phyloP scores from a whole-genome alignment of 2,888 invertebrate species.

The Piscicola geometra region DNA sequence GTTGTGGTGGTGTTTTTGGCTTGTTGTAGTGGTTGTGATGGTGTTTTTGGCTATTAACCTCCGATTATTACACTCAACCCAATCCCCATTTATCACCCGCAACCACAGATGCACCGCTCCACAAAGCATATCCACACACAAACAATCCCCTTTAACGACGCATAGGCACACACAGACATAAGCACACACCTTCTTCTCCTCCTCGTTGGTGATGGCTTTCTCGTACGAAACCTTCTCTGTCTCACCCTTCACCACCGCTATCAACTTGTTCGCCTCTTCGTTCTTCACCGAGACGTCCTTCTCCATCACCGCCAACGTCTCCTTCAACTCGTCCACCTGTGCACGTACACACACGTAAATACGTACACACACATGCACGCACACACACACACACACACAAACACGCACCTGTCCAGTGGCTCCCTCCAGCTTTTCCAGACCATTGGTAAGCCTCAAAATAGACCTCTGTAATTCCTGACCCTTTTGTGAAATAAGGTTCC shows the following conservation, averaged over 20 bases:
- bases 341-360: neutral
- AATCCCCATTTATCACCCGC: no score
- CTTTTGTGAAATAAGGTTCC: conserved; percentile 75
- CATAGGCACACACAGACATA: neutral
- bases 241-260: conserved; percentile 53
- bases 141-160: no score
- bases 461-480: conserved; percentile 78
- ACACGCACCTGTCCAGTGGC: conserved; percentile 72
- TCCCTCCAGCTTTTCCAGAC: conserved; percentile 80
- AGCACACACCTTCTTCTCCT: conserved; percentile 70
- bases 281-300: conserved; percentile 87
- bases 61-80: no score
- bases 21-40: no score
- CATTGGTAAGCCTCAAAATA: conserved; percentile 83
- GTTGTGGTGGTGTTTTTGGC: no score
- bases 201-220: conserved; percentile 79
- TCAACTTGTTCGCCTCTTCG: conserved; percentile 86
- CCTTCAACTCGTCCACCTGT: conserved; percentile 87
- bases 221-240: conserved; percentile 70
- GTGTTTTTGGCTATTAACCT: no score
- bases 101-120: no score
- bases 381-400: no score
- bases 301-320: conserved; percentile 85
- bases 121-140: no score
- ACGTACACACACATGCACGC: no score